Evolutionary conservation across 2,113 vertebrate species (phyloP), one percentile per base, ranked within the genome.

Genomic region (Panurus biarmicus): DNA sequence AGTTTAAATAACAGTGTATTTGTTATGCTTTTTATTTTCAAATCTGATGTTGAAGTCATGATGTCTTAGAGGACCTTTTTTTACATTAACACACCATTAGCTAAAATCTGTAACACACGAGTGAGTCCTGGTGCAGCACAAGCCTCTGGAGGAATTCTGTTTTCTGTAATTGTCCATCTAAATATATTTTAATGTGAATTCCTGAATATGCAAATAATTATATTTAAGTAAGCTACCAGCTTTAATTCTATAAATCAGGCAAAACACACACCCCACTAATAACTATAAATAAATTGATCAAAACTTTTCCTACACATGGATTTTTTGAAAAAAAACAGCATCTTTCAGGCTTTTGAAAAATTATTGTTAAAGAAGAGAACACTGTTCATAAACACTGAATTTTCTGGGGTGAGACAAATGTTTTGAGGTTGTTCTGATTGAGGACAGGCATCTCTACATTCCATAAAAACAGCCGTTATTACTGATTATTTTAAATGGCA

Each of bases 401-500:
- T 77, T 86, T 53, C 36, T 64, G 19, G 20, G 5, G 12, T 80
- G 11, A 11, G 13, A 18, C 3, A 56, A 83, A 3, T 64, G 12
- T 87, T 94, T 79, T 94, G 58, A 71, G 35, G 4, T 69, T 94
- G 20, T 58, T 79, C 35, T 80, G 24, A 65, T 0, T 80, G 89
- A 94, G 38, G 96, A 91, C 71, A 91, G 70, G 17, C 25, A 62
- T 40, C 31, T 86, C 94, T 93, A 90, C 85, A 79, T 76, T 67
- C 31, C 62, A 85, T 87, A 65, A 94, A 94, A 96, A 57, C 64
- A 95, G 33, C 45, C 2, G 40, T 88, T 71, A 84, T 97, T 96
- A 81, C 47, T 77, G 38, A 66, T 88, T 87, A 69, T 97, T 96
- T 95, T 82, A 90, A 92, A 91, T 82, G 64, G 71, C 56, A 94